These are phyloP conservation scores for Mechanitis messenoides DNA, from an alignment of 2,888 invertebrate species.

Conservation along the genomic window DNA sequence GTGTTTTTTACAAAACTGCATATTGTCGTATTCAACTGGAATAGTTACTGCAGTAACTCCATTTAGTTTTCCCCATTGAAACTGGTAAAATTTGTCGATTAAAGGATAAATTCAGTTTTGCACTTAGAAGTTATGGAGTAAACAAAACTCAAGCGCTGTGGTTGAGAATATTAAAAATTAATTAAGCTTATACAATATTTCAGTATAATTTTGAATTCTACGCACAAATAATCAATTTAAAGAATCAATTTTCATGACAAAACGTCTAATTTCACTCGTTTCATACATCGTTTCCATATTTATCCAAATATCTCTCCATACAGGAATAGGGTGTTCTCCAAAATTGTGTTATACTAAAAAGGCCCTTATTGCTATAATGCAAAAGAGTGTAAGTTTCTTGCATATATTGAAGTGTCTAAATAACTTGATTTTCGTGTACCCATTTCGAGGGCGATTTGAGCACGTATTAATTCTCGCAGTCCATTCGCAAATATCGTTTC, in stretches of 20 bases:
- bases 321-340: background rate
- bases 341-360: conserved; percentile 9
- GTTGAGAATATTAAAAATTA: background rate
- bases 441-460: conserved; percentile 18
- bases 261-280: conserved; percentile 24
- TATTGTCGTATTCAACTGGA: background rate
- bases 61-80: background rate
- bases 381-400: conserved; percentile 10
- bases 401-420: background rate
- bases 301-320: conserved; percentile 8
- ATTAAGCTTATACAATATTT: background rate
- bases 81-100: background rate
- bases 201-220: background rate
- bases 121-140: background rate
- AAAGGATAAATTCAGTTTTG: background rate
- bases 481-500: conserved; percentile 33
- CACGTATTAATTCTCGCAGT: conserved; percentile 33
- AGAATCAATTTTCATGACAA: conserved; percentile 28
- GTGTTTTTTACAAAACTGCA: background rate
- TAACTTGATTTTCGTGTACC: conserved; percentile 6
- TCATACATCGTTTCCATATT: conserved; percentile 35
- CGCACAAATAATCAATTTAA: background rate
- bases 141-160: conserved; percentile 2
- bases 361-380: background rate
- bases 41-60: background rate